A percentile compares a stretch with the other conserved stretches of the same genome.
phyloP scores from a whole-genome alignment of 37 sponge, comb jelly and placozoan genomes.

The Geodia barretti region DNA sequence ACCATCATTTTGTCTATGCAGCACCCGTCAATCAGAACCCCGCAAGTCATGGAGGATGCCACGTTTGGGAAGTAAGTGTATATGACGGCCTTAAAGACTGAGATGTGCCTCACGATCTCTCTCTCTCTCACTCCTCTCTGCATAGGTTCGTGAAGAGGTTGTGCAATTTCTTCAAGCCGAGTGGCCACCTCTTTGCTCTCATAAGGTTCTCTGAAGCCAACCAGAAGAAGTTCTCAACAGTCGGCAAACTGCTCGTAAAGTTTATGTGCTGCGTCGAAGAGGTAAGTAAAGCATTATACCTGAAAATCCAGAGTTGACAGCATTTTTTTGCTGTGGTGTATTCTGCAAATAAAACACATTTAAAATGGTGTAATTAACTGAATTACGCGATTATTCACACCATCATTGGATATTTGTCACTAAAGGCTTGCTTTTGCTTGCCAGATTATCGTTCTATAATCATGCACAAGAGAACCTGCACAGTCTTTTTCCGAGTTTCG shows the following conservation, averaged over 20 bases:
- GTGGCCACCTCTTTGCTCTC: slow-evolving; percentile 47
- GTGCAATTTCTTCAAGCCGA: slow-evolving; percentile 81
- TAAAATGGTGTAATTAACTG: no score
- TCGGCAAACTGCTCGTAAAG: slow-evolving; percentile 69
- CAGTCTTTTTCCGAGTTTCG: no score
- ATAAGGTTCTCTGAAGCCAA: slow-evolving; percentile 48
- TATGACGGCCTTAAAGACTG: not conserved
- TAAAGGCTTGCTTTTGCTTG: no score
- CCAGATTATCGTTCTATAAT: no score
- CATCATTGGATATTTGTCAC: no score
- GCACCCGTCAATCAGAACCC: slow-evolving; percentile 30
- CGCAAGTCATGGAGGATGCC: slow-evolving; percentile 30
- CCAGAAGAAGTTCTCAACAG: slow-evolving; percentile 51
- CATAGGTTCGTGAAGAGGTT: slow-evolving; percentile 71
- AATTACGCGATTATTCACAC: no score
- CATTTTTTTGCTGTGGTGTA: not conserved
- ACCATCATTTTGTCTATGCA: not conserved
- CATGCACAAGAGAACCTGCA: no score
- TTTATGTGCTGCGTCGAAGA: slow-evolving; percentile 58
- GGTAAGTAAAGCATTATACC: slow-evolving; percentile 11
- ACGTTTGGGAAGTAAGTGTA: slow-evolving; percentile 7
- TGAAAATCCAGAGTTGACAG: not conserved
- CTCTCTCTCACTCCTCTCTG: not conserved
- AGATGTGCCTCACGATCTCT: not conserved
- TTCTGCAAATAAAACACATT: no score